Conservation (phyloP, 2,113 vertebrate genomes). For the Tichodroma muraria region DNA sequence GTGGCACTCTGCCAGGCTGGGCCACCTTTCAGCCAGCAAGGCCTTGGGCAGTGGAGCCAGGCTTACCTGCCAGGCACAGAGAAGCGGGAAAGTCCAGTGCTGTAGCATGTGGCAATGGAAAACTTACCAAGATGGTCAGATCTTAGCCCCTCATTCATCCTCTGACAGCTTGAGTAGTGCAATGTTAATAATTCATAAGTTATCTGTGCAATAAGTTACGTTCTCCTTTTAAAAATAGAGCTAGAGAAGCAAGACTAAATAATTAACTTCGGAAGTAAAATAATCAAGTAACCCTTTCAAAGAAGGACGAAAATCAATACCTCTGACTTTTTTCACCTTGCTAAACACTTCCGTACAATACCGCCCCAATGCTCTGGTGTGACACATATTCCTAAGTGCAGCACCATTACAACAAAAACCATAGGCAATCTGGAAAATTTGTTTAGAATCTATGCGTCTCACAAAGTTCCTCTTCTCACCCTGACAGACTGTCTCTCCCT, state of each 20-base stretch:
- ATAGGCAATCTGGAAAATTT: background rate
- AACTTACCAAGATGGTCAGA: background rate
- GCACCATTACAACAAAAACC: background rate
- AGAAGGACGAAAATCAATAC: background rate
- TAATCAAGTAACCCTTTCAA: background rate
- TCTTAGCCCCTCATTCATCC: background rate
- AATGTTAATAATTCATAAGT: slow-evolving; percentile 23
- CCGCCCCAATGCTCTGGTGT: rapidly evolving
- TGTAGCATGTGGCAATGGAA: rapidly evolving
- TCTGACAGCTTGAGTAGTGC: background rate
- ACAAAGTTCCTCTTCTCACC: background rate
- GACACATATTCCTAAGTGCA: background rate
- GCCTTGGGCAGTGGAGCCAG: background rate
- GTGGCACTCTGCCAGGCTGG: background rate
- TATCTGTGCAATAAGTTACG: background rate
- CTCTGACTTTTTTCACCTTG: background rate
- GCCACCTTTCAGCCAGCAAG: background rate
- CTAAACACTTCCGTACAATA: background rate
- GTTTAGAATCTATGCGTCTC: background rate
- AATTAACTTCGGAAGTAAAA: background rate
- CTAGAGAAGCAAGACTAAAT: slow-evolving; percentile 25
- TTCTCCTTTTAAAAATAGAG: slow-evolving; percentile 34
- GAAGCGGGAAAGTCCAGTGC: background rate
- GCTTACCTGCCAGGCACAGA: background rate
- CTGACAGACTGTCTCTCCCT: background rate